A percentile compares a stretch with the other conserved stretches of the same genome.
Conservation (phyloP, 30 jellyfish, hydroid and myxozoan species). For the Hydractinia echinata region DNA sequence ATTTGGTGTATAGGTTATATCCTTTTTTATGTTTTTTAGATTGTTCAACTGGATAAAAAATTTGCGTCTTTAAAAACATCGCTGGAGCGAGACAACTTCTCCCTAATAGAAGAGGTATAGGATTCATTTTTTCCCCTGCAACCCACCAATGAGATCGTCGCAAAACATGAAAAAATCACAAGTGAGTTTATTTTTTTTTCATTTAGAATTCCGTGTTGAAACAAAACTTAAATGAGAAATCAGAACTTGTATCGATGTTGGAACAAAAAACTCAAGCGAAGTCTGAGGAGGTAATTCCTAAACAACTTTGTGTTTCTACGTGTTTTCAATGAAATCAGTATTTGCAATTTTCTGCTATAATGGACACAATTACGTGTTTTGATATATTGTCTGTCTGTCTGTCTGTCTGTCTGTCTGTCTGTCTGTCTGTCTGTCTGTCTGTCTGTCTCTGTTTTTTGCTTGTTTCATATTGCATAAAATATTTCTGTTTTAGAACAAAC, state of each 20-base stretch:
- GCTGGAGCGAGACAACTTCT: slow-evolving; percentile 21
- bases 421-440: too few species aligned
- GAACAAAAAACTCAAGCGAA: slow-evolving; percentile 6
- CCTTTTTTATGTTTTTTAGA: background rate
- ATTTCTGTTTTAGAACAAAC: too few species aligned
- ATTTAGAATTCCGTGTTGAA: slow-evolving; percentile 14
- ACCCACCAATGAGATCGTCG: background rate
- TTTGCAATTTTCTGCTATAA: too few species aligned
- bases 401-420: too few species aligned
- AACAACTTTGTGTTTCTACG: background rate
- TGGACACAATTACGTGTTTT: too few species aligned
- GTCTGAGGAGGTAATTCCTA: slow-evolving; percentile 12
- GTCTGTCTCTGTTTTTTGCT: too few species aligned
- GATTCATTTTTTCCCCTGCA: background rate
- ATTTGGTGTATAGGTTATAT: too few species aligned
- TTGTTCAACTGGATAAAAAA: background rate
- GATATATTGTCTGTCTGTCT: too few species aligned
- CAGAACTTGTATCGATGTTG: background rate
- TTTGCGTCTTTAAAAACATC: slow-evolving; percentile 3
- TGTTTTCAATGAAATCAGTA: too few species aligned
- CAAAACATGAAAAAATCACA: background rate
- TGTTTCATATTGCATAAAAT: too few species aligned
- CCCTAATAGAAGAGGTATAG: slow-evolving; percentile 6
- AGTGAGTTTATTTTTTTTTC: background rate
- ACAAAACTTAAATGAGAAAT: background rate